Evolutionary conservation across 2,113 vertebrate species (phyloP).

Genomic region (Perccottus glenii): DNA sequence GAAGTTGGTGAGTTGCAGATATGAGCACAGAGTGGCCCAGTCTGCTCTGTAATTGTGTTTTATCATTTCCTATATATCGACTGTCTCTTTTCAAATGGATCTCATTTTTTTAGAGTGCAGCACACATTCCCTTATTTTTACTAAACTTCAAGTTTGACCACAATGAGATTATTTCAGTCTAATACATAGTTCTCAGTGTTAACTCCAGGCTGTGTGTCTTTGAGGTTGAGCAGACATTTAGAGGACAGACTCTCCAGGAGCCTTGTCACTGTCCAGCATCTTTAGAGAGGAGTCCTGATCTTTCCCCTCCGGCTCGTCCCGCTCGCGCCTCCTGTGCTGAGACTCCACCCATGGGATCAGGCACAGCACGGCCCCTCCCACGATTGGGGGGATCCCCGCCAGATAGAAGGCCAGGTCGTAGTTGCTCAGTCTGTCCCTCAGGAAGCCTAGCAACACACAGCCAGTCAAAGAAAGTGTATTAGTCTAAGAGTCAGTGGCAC

Average conservation of each 20-base stretch:
- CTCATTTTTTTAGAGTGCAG: too few species aligned
- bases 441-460: conserved; percentile 79
- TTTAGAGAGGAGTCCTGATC: conserved; percentile 77
- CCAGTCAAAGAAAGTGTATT: background rate
- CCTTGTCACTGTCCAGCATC: conserved; percentile 78
- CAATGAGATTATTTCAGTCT: conserved; percentile 22
- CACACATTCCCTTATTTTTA: conserved; percentile 32
- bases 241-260: conserved; percentile 78
- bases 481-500: background rate
- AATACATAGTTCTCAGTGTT: background rate
- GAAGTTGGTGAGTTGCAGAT: background rate
- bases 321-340: conserved; percentile 66
- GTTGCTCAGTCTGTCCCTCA: conserved; percentile 84
- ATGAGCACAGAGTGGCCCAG: background rate
- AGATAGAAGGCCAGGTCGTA: conserved; percentile 94
- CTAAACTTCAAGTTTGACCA: conserved; percentile 41
- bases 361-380: conserved; percentile 89
- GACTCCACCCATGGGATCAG: conserved; percentile 91
- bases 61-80: too few species aligned
- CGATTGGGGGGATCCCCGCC: conserved; percentile 91
- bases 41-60: too few species aligned
- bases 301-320: conserved; percentile 26
- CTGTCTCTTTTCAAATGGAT: too few species aligned
- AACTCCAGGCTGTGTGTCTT: background rate
- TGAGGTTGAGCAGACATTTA: conserved; percentile 62